These are phyloP conservation scores for Lamellibrachia columna DNA, from an alignment of 2,888 invertebrate genomes.

Conservation along the genomic window DNA sequence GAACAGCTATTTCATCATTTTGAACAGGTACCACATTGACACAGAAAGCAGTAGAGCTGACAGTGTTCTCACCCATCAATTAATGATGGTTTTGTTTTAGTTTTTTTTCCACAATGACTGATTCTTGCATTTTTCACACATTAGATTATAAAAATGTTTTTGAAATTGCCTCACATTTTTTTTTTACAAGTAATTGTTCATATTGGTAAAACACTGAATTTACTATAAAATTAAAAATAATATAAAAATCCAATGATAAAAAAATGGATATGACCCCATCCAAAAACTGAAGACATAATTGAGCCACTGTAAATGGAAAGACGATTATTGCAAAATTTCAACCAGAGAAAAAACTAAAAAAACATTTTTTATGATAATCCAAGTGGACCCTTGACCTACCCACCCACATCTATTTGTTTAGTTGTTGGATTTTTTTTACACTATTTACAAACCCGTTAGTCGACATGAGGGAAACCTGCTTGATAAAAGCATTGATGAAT, in stretches of 20 bases:
- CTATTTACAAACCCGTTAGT: too few species aligned
- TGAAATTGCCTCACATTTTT: neutral
- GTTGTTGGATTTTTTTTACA: too few species aligned
- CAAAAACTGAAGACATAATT: too few species aligned
- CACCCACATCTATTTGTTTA: too few species aligned
- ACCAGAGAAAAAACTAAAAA: neutral
- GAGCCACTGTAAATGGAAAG: neutral
- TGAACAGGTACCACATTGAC: neutral
- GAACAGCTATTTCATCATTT: neutral
- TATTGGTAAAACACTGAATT: neutral
- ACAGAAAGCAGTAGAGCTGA: neutral
- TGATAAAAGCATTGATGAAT: too few species aligned
- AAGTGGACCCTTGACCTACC: too few species aligned
- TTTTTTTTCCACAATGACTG: neutral
- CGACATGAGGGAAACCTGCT: too few species aligned
- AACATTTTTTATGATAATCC: too few species aligned
- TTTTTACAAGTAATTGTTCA: neutral
- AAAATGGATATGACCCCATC: too few species aligned
- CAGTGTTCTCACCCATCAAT: neutral
- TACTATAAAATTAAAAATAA: neutral
- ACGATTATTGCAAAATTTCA: neutral
- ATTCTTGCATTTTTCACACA: neutral
- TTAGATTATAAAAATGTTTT: neutral
- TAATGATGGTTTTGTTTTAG: neutral
- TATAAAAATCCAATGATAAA: neutral